Evolutionary conservation across 2,888 invertebrate species (phyloP).

Genomic region (Calephelis perditalis): DNA sequence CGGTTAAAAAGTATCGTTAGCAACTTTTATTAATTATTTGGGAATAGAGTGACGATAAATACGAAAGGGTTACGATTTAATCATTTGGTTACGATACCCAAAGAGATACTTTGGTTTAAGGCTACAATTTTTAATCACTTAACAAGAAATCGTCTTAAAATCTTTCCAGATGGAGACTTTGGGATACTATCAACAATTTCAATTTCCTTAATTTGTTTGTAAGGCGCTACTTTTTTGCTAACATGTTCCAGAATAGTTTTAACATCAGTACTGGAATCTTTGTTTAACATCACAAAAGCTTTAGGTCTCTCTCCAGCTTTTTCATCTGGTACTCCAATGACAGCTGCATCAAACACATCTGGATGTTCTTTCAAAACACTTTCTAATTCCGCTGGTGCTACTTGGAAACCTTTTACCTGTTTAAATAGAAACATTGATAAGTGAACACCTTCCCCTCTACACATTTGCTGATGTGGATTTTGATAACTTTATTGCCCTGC

Average conservation of each 20-base stretch:
- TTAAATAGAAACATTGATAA: constrained; percentile 17
- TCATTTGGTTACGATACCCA: too few relatives aligned
- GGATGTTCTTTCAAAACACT: constrained; percentile 84
- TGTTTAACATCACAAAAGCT: constrained; percentile 82
- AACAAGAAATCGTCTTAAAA: constrained; percentile 80
- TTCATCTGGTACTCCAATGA: constrained; percentile 85
- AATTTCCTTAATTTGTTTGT: constrained; percentile 85
- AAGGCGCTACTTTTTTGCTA: constrained; percentile 83
- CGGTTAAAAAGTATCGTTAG: too few relatives aligned
- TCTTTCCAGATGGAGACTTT: constrained; percentile 88
- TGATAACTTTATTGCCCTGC: too few relatives aligned
- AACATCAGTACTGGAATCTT: constrained; percentile 53
- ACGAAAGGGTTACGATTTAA: too few relatives aligned
- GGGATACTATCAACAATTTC: constrained; percentile 83
- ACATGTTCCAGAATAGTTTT: constrained; percentile 81
- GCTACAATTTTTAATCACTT: constrained; percentile 7
- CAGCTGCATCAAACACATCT: constrained; percentile 87
- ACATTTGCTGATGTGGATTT: too few relatives aligned
- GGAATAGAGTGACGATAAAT: too few relatives aligned
- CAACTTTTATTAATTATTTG: too few relatives aligned
- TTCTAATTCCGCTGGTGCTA: constrained; percentile 93
- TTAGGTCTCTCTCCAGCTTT: constrained; percentile 85
- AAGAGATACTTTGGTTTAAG: too few relatives aligned
- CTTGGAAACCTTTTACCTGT: constrained; percentile 83
- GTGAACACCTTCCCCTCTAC: too few relatives aligned